A percentile compares a stretch with the other conserved stretches of the same genome.
Conservation (phyloP, 2,797 vertebrate genomes). For the Xerus rutilus region DNA sequence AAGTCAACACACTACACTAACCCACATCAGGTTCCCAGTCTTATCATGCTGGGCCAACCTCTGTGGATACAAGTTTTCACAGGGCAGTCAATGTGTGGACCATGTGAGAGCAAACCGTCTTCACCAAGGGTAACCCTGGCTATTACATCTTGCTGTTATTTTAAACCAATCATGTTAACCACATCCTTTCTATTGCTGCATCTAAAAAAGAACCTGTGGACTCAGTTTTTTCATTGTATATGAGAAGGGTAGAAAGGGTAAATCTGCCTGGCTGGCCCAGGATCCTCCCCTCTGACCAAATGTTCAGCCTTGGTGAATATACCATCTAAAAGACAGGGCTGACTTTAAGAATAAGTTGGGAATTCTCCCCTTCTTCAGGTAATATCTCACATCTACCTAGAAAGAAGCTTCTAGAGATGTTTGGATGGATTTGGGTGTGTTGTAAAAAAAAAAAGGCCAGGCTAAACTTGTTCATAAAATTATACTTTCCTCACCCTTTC, state of each 20-base stretch:
- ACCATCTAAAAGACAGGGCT: background rate
- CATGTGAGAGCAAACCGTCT: background rate
- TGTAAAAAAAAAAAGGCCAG: background rate
- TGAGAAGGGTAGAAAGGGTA: background rate
- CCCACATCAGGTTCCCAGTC: no score
- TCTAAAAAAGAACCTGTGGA: background rate
- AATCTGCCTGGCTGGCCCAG: background rate
- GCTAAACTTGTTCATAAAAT: background rate
- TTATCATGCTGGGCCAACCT: background rate
- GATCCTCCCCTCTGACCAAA: background rate
- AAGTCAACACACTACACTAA: background rate
- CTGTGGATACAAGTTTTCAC: background rate
- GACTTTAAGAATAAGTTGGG: background rate
- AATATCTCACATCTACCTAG: background rate
- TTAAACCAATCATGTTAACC: background rate
- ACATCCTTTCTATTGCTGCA: background rate
- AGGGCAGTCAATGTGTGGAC: no score
- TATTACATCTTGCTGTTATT: background rate
- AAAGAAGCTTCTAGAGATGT: constrained; percentile 13
- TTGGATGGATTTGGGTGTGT: background rate
- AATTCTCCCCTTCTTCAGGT: no score
- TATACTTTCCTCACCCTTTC: background rate
- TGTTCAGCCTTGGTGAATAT: background rate
- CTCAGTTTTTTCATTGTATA: background rate
- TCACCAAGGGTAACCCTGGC: background rate